Conservation (phyloP, 2,797 vertebrate genomes). For the Eulemur mongoz region DNA sequence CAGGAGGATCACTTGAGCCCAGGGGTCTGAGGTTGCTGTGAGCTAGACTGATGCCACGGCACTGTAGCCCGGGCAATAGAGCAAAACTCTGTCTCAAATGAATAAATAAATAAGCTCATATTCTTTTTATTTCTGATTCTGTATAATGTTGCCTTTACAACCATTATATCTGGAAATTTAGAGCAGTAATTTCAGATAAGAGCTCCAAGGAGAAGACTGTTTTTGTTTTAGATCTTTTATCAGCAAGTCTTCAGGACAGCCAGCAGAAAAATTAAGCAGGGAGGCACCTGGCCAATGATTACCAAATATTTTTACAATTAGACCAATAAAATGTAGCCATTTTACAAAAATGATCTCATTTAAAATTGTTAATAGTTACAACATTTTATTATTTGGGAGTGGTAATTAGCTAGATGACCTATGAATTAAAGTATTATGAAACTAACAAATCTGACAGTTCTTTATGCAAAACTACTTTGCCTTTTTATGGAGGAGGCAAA, state of each 20-base stretch:
- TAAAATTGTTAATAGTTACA: background rate
- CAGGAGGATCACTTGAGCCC: too few relatives aligned
- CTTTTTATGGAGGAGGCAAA: background rate
- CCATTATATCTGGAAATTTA: constrained; percentile 47
- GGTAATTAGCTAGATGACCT: background rate
- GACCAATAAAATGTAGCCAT: background rate
- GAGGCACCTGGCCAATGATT: background rate
- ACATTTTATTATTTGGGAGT: background rate
- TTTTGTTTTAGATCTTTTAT: constrained; percentile 70
- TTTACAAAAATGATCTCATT: constrained; percentile 1
- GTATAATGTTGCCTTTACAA: constrained; percentile 65
- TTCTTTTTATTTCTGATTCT: constrained; percentile 42
- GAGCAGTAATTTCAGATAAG: constrained; percentile 51
- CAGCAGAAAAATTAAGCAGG: constrained; percentile 44
- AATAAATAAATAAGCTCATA: background rate
- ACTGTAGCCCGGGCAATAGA: too few relatives aligned
- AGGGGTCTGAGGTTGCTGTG: too few relatives aligned
- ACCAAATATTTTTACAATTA: background rate
- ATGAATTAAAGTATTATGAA: background rate
- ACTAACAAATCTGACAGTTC: background rate
- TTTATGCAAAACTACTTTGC: background rate
- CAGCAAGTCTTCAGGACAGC: constrained; percentile 52
- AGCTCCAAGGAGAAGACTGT: constrained; percentile 57
- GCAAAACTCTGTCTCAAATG: too few relatives aligned
- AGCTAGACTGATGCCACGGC: too few relatives aligned